phyloP scores from a whole-genome alignment of 2,113 vertebrate genomes.

The Sander lucioperca region DNA sequence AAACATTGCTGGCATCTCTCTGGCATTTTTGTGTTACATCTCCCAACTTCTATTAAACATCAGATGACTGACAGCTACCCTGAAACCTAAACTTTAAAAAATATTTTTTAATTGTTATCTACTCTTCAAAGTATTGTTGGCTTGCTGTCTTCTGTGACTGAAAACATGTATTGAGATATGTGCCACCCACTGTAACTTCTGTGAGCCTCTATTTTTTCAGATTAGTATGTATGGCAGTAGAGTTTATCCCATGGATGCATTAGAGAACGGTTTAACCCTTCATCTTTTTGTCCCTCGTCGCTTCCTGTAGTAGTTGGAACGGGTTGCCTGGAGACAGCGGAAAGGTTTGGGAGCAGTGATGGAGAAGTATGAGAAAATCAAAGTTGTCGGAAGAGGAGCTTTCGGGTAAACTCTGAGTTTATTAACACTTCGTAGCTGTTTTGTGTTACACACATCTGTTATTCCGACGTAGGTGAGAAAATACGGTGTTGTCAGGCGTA shows the following conservation, averaged over 20 bases:
- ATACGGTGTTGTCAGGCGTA: background rate
- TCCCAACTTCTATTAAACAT: background rate
- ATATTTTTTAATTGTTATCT: too few species aligned
- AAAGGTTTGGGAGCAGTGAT: constrained; percentile 75
- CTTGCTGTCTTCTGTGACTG: background rate
- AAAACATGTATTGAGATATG: background rate
- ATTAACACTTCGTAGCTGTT: background rate
- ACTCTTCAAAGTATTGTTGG: background rate
- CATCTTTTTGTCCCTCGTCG: constrained; percentile 62
- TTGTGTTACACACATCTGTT: background rate
- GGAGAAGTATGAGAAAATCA: constrained; percentile 99
- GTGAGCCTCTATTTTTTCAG: background rate
- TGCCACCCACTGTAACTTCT: too few species aligned
- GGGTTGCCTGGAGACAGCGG: constrained; percentile 85
- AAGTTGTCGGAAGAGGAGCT: constrained; percentile 96
- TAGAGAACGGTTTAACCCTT: background rate
- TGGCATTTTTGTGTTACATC: background rate
- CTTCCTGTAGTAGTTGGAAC: constrained; percentile 69
- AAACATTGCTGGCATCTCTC: too few species aligned
- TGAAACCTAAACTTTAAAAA: too few species aligned
- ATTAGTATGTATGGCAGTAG: background rate
- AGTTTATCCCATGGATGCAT: too few species aligned
- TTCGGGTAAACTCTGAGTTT: constrained; percentile 89
- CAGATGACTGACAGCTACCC: too few species aligned
- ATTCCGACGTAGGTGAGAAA: background rate